Conservation (phyloP, 2,888 invertebrate genomes). For the Chrysolina americana region DNA sequence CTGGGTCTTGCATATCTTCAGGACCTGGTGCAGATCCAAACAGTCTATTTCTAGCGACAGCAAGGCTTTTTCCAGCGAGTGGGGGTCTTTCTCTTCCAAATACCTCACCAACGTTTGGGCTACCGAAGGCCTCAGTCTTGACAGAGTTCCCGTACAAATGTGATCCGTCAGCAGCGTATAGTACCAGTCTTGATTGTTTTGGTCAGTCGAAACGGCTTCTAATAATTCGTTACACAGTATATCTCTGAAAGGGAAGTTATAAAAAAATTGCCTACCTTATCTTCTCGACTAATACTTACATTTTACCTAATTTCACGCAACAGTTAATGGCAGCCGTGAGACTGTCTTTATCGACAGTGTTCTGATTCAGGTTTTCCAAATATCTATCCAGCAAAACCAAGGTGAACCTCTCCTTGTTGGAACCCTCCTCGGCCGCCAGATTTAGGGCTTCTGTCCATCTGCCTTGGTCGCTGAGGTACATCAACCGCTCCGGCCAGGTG, state of each 20-base stretch:
- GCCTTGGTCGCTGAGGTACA: slow-evolving; percentile 75
- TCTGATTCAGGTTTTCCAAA: slow-evolving; percentile 69
- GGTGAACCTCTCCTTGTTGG: slow-evolving; percentile 66
- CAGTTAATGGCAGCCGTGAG: slow-evolving; percentile 70
- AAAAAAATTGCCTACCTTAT: neutral
- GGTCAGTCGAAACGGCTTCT: slow-evolving; percentile 73
- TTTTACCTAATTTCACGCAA: slow-evolving; percentile 70
- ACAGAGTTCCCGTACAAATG: slow-evolving; percentile 77
- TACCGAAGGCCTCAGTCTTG: slow-evolving; percentile 77
- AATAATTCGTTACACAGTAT: slow-evolving; percentile 77
- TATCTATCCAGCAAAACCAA: slow-evolving; percentile 65
- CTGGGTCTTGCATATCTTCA: slow-evolving; percentile 71
- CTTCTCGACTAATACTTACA: slow-evolving; percentile 72
- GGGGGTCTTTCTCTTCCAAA: slow-evolving; percentile 74
- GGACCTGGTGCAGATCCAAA: slow-evolving; percentile 82
- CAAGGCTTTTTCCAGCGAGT: slow-evolving; percentile 80
- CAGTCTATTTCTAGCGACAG: slow-evolving; percentile 82
- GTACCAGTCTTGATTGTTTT: slow-evolving; percentile 71
- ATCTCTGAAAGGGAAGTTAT: slow-evolving; percentile 66
- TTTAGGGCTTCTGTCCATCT: slow-evolving; percentile 74
- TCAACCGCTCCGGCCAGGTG: slow-evolving; percentile 79
- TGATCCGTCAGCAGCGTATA: slow-evolving; percentile 81
- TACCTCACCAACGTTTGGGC: slow-evolving; percentile 82
- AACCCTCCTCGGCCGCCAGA: slow-evolving; percentile 72
- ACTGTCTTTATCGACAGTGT: slow-evolving; percentile 68